Base-by-base conservation (phyloP, 1,140 invertebrate genomes). In the Akabosia matsudoensis region DNA sequence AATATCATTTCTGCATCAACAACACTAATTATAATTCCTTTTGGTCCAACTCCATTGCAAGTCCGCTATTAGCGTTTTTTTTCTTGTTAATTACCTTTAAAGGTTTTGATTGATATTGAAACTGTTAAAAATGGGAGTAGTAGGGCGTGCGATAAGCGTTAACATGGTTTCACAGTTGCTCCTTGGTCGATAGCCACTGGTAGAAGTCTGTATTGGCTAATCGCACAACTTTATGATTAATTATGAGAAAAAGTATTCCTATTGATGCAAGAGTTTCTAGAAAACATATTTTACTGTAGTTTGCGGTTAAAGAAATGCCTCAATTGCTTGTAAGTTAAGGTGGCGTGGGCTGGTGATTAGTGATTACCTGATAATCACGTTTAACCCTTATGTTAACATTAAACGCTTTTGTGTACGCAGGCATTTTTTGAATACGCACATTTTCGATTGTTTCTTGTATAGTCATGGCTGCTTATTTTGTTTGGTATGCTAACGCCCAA, bases 121-220 rank as follows among this genome's bases (percentile, higher is more conserved):
- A 61, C n/a, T 61, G 54, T 24, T n/a, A 61, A 61, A 61, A 61
- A 67, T 30, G 61, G 61, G 61, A 67, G 61, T 67, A 67, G 61
- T 67, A 67, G 61, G 61, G 61, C 61, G 61, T 67, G 28, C 24
- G 61, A 67, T 67, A 30, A 67, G 24, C 18, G 7, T 18, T 45
- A 45, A 45, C 37, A 45, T 45, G 7, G 18, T 45, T 45, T 45
- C 37, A 45, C 7, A 7, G 7, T 45, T 45, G n/a, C n/a, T n/a
- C n/a, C n/a, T n/a, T n/a, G n/a, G n/a, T n/a, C n/a, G n/a, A n/a
- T n/a, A n/a, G n/a, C n/a, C n/a, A n/a, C n/a, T n/a, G n/a, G n/a
- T n/a, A n/a, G n/a, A n/a, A n/a, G n/a, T n/a, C n/a, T n/a, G n/a
- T n/a, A n/a, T n/a, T n/a, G n/a, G n/a, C n/a, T n/a, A n/a, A n/a